Conservation (phyloP, 2,113 vertebrate species). For the Meriones unguiculatus region DNA sequence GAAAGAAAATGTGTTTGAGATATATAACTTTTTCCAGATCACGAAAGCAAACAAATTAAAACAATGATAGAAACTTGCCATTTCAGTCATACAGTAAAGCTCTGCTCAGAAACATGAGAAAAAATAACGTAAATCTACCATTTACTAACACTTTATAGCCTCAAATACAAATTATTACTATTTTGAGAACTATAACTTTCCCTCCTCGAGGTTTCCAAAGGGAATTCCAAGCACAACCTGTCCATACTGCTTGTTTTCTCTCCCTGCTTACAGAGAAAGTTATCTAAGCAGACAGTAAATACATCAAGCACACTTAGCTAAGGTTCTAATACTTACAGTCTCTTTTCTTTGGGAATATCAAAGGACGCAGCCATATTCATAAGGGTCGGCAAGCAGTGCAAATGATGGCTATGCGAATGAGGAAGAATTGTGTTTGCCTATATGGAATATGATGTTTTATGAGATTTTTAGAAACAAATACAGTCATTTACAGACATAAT, state of each 20-base stretch:
- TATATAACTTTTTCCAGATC: constrained; percentile 9
- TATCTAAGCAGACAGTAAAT: neutral
- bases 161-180: constrained; percentile 51
- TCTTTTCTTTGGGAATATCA: constrained; percentile 97
- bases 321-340: constrained; percentile 91
- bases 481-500: neutral
- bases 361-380: constrained; percentile 99
- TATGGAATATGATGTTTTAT: constrained; percentile 57
- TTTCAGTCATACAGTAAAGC: neutral
- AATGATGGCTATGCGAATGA: constrained; percentile 98
- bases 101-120: neutral
- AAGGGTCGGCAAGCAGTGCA: constrained; percentile 97
- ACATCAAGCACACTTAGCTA: neutral
- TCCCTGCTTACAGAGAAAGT: neutral
- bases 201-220: neutral
- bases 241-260: neutral
- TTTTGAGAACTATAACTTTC: constrained; percentile 12
- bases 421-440: constrained; percentile 99
- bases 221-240: neutral
- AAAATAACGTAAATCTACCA: constrained; percentile 20
- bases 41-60: neutral
- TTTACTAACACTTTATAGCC: neutral
- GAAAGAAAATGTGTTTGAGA: neutral
- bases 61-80: neutral
- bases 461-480: constrained; percentile 22